phyloP scores from a whole-genome alignment of 2,113 vertebrate species.

The Apteryx owenii region DNA sequence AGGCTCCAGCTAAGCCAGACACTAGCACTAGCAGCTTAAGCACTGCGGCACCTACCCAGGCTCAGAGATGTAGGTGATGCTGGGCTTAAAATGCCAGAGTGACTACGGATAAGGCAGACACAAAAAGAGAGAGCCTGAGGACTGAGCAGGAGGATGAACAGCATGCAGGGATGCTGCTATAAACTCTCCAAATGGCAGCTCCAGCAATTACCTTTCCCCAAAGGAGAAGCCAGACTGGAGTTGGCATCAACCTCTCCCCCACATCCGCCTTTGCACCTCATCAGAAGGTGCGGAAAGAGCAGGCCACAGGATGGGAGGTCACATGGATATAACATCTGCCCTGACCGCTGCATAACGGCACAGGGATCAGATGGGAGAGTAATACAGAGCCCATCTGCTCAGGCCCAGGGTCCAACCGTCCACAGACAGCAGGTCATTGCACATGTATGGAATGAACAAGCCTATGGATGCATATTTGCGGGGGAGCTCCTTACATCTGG shows the following conservation, averaged over 20 bases:
- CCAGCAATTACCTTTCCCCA: rapidly evolving
- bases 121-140: not conserved
- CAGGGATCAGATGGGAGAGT: not conserved
- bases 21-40: rapidly evolving
- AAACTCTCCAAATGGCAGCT: rapidly evolving
- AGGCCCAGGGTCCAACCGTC: not conserved
- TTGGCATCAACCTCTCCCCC: too few relatives aligned
- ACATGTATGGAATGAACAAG: not conserved
- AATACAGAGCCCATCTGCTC: not conserved
- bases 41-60: not conserved
- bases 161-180: not conserved
- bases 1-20: rapidly evolving
- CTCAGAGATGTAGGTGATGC: not conserved
- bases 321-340: not conserved
- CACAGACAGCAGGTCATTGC: too few relatives aligned
- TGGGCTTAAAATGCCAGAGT: not conserved
- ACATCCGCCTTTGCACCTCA: too few relatives aligned
- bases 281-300: too few relatives aligned
- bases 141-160: rapidly evolving
- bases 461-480: too few relatives aligned
- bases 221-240: not conserved
- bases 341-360: not conserved
- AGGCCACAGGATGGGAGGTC: too few relatives aligned
- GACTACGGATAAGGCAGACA: not conserved
- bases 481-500: not conserved